Conservation (phyloP, 2,797 vertebrate species). For the Pelodytes ibericus region DNA sequence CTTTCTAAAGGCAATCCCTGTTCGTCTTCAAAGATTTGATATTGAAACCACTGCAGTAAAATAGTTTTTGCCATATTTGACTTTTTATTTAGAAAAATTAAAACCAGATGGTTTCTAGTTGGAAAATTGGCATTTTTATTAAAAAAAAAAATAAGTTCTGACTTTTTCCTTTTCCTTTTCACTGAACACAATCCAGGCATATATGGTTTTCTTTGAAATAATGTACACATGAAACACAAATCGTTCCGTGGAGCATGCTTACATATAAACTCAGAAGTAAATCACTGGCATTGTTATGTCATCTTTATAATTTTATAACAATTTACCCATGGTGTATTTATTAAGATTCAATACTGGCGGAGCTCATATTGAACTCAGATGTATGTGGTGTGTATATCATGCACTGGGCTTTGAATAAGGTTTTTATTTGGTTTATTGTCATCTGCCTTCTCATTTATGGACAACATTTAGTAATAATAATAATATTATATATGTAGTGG, state of each 20-base stretch:
- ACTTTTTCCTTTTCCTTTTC: constrained; percentile 46
- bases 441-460: too few species aligned
- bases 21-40: constrained; percentile 58
- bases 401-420: not conserved
- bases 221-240: constrained; percentile 46
- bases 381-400: not conserved
- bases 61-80: constrained; percentile 64
- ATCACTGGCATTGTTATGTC: constrained; percentile 39
- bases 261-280: constrained; percentile 46
- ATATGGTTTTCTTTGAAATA: constrained; percentile 50
- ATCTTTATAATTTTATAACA: constrained; percentile 14
- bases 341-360: not conserved
- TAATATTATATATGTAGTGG: too few species aligned
- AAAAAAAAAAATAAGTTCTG: constrained; percentile 33
- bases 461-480: too few species aligned
- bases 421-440: not conserved
- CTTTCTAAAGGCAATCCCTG: constrained; percentile 41
- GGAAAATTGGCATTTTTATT: constrained; percentile 52
- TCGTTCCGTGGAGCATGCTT: constrained; percentile 34
- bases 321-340: constrained; percentile 1
- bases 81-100: constrained; percentile 63
- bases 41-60: constrained; percentile 62
- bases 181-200: constrained; percentile 48
- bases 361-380: constrained; percentile 1
- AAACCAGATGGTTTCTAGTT: constrained; percentile 63